A percentile compares a stretch with the other conserved stretches of the same genome.
phyloP scores from a whole-genome alignment of 2,113 vertebrate species.

The Sorex araneus region DNA sequence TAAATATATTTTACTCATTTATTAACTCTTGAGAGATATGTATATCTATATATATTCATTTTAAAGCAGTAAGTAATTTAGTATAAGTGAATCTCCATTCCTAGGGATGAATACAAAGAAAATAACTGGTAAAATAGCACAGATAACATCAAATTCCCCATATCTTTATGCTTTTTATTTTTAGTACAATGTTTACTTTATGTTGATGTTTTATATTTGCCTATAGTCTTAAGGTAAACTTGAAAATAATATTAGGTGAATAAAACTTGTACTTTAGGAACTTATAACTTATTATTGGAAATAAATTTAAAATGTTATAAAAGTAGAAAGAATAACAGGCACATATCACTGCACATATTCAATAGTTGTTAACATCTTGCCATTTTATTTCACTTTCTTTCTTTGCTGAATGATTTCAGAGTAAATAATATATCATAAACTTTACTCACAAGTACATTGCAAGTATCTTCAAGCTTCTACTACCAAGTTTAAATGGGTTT shows the following conservation, averaged over 20 bases:
- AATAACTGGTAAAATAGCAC: background rate
- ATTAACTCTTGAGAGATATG: background rate
- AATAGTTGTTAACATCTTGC: background rate
- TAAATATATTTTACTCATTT: slow-evolving; percentile 16
- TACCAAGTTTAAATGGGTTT: background rate
- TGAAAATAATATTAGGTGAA: slow-evolving; percentile 1
- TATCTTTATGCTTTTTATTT: background rate
- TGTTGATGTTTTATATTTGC: background rate
- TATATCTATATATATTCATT: background rate
- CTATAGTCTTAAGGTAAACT: background rate
- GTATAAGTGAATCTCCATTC: background rate
- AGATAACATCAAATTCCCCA: background rate
- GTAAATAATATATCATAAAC: background rate
- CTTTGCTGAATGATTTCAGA: slow-evolving; percentile 39
- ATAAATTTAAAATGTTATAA: background rate
- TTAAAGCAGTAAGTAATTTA: background rate
- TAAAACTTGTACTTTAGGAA: background rate
- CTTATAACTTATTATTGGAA: slow-evolving; percentile 6
- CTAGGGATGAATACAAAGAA: background rate
- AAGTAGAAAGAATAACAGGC: background rate
- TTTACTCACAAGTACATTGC: background rate
- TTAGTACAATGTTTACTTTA: background rate
- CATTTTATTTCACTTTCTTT: slow-evolving; percentile 45
- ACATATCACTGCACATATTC: background rate
- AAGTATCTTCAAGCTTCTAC: background rate